These are phyloP conservation scores for Gobionotothen gibberifrons DNA, from an alignment of 2,797 vertebrate genomes.

Conservation along the genomic window DNA sequence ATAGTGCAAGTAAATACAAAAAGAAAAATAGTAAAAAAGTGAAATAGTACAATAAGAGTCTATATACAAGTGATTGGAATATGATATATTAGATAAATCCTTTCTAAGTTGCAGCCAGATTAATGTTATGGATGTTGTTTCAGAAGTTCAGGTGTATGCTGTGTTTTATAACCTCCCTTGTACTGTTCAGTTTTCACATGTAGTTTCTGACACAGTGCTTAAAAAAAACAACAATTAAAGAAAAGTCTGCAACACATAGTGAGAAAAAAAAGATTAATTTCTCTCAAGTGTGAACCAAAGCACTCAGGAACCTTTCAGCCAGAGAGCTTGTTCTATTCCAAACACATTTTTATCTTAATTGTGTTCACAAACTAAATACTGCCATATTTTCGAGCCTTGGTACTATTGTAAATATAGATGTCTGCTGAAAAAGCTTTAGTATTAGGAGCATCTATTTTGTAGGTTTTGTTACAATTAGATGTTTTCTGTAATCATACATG, in stretches of 20 bases:
- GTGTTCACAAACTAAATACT: not conserved
- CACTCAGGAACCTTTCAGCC: too few species aligned
- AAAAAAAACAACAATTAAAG: not conserved
- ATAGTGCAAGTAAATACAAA: too few species aligned
- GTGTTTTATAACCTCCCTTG: not conserved
- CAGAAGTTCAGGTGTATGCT: not conserved
- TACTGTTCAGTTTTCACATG: not conserved
- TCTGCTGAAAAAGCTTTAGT: not conserved
- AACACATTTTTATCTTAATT: too few species aligned
- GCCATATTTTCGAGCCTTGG: not conserved
- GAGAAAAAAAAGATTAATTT: too few species aligned
- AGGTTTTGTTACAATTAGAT: not conserved
- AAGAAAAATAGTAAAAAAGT: too few species aligned
- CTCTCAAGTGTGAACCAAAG: too few species aligned
- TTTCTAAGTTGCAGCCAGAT: too few species aligned
- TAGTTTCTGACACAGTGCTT: slow-evolving; percentile 14
- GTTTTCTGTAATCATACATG: not conserved
- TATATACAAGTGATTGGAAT: too few species aligned
- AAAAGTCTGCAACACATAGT: not conserved
- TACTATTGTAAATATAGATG: not conserved
- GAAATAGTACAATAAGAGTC: too few species aligned
- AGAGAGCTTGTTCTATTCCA: too few species aligned
- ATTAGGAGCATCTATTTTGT: slow-evolving; percentile 3
- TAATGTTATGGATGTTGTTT: too few species aligned
- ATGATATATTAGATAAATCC: too few species aligned